phyloP scores from a whole-genome alignment of 2,888 invertebrate genomes.

The Melolontha melolontha region DNA sequence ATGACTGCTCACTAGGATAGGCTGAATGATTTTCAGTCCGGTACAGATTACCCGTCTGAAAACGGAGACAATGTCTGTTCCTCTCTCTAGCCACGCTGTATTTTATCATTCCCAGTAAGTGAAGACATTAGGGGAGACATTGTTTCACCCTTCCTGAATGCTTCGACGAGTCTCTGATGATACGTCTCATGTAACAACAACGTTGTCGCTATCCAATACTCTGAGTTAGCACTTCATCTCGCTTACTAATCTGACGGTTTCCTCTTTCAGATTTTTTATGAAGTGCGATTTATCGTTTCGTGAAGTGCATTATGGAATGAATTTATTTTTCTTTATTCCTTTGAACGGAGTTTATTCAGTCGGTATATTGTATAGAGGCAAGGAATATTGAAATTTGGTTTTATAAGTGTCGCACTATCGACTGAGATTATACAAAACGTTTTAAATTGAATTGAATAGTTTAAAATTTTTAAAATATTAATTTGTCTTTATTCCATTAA shows the following conservation, averaged over 20 bases:
- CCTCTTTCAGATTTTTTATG: constrained; percentile 30
- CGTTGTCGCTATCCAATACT: constrained; percentile 49
- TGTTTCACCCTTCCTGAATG: constrained; percentile 49
- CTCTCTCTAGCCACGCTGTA: constrained; percentile 43
- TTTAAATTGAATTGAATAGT: too few species aligned
- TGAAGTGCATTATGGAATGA: constrained; percentile 4
- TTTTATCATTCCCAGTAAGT: constrained; percentile 49
- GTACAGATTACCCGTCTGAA: constrained; percentile 45
- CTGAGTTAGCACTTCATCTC: constrained; percentile 45
- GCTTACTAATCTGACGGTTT: constrained; percentile 45
- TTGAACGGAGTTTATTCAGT: constrained; percentile 1
- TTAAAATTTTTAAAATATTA: too few species aligned
- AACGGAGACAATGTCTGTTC: constrained; percentile 48
- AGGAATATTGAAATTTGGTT: too few species aligned
- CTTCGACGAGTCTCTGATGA: constrained; percentile 49
- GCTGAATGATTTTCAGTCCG: constrained; percentile 47
- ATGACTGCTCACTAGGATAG: constrained; percentile 43
- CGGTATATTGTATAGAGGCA: background rate
- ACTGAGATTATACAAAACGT: too few species aligned
- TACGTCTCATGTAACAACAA: constrained; percentile 48
- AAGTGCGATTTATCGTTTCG: constrained; percentile 14
- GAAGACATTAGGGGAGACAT: constrained; percentile 52
- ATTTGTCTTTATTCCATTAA: too few species aligned
- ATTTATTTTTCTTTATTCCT: constrained; percentile 1
- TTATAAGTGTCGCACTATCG: too few species aligned